phyloP scores from a whole-genome alignment of 2,113 vertebrate genomes.

The Lethenteron camtschaticum region DNA sequence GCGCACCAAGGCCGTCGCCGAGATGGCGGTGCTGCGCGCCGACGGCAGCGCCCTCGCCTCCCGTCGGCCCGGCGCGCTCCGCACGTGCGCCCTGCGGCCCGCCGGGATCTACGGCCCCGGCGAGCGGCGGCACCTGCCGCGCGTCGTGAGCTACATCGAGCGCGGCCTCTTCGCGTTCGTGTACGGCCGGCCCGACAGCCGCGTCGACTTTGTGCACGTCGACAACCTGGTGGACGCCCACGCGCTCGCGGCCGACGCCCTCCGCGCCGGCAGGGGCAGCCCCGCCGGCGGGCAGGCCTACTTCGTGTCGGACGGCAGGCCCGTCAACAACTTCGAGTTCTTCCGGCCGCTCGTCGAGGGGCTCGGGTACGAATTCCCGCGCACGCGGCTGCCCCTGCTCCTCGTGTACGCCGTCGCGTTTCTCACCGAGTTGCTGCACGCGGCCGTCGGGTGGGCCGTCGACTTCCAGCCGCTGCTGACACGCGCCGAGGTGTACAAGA shows the following conservation, averaged over 20 bases:
- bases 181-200: constrained; percentile 41
- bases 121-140: constrained; percentile 71
- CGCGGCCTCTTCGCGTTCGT: constrained; percentile 58
- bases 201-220: constrained; percentile 79
- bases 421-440: constrained; percentile 47
- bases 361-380: constrained; percentile 58
- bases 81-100: constrained; percentile 52
- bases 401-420: constrained; percentile 59
- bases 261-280: constrained; percentile 26
- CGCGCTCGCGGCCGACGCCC: constrained; percentile 36
- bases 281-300: constrained; percentile 59
- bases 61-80: constrained; percentile 20
- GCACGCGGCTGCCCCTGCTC: constrained; percentile 35
- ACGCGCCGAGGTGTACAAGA: constrained; percentile 75
- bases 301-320: constrained; percentile 67
- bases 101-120: constrained; percentile 83
- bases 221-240: constrained; percentile 68
- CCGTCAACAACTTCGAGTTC: constrained; percentile 83
- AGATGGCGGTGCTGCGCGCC: constrained; percentile 54
- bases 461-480: constrained; percentile 87
- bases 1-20: constrained; percentile 63
- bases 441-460: constrained; percentile 31
- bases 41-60: constrained; percentile 24
- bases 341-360: constrained; percentile 66
- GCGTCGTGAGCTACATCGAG: constrained; percentile 59